phyloP scores from a whole-genome alignment of 2,888 invertebrate species.

The Euspilapteryx auroguttella region DNA sequence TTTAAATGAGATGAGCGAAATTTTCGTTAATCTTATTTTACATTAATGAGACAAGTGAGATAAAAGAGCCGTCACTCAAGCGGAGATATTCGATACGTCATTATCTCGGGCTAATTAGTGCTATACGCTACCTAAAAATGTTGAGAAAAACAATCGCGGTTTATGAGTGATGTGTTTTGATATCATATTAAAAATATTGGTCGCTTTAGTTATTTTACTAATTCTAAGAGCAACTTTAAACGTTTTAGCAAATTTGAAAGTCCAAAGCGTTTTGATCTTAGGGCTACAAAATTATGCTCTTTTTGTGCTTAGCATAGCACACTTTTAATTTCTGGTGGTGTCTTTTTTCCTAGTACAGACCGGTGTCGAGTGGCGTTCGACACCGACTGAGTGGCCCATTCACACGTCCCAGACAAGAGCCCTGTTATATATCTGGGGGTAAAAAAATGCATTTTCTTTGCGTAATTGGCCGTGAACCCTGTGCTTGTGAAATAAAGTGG shows the following conservation, averaged over 20 bases:
- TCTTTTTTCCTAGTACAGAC: no score
- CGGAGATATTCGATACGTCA: conserved; percentile 12
- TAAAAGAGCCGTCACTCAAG: conserved; percentile 8
- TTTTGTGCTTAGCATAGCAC: no score
- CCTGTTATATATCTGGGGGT: conserved; percentile 22
- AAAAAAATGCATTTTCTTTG: conserved; percentile 32
- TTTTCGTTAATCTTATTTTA: not conserved
- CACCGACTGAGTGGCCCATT: conserved; percentile 43
- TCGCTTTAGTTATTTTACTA: no score
- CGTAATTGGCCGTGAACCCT: conserved; percentile 32
- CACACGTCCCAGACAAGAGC: conserved; percentile 27
- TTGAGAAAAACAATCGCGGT: not conserved
- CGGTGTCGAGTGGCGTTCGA: conserved; percentile 22
- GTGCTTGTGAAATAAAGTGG: not conserved
- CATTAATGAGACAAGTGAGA: not conserved
- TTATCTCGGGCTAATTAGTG: conserved; percentile 13
- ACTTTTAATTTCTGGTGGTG: no score
- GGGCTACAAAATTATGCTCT: no score
- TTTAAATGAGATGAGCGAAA: no score
- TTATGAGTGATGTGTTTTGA: not conserved
- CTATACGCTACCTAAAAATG: conserved; percentile 10
- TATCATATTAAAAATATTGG: not conserved
- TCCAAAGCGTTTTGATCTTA: no score
- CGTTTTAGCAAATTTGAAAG: no score
- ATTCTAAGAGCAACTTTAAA: no score